These are phyloP conservation scores for Quiscalus mexicanus DNA, from an alignment of 2,113 vertebrate genomes.

Conservation along the genomic window DNA sequence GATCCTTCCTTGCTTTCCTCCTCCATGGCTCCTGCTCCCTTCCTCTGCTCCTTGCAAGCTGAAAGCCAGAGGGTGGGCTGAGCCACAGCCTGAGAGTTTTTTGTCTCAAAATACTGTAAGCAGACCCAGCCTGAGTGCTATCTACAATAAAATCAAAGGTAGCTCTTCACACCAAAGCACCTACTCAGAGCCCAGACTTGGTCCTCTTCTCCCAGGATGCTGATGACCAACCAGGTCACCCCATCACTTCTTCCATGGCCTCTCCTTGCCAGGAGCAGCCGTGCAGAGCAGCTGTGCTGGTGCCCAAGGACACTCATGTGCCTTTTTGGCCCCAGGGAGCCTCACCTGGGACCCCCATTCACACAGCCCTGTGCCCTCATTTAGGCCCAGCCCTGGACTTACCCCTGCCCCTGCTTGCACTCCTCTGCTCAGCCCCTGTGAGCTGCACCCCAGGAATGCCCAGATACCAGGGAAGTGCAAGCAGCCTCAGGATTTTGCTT, in stretches of 20 bases:
- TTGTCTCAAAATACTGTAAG: not conserved
- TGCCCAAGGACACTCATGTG: not conserved
- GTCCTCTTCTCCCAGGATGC: rapidly evolving
- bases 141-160: not conserved
- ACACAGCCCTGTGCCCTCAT: not conserved
- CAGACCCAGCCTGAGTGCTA: rapidly evolving
- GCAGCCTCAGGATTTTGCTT: not conserved
- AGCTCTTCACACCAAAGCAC: not conserved
- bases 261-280: rapidly evolving
- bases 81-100: not conserved
- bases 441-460: not conserved
- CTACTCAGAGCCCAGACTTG: not conserved
- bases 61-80: not conserved
- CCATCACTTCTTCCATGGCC: rapidly evolving
- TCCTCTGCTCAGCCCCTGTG: rapidly evolving
- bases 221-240: rapidly evolving
- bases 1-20: not conserved
- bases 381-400: not conserved
- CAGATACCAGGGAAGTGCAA: not conserved
- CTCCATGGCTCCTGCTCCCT: not conserved
- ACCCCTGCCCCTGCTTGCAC: rapidly evolving
- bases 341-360: not conserved
- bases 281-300: rapidly evolving
- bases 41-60: not conserved
- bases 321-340: not conserved